These are phyloP conservation scores for Auanema freiburgensis DNA, from an alignment of 2,888 invertebrate species.

Conservation along the genomic window DNA sequence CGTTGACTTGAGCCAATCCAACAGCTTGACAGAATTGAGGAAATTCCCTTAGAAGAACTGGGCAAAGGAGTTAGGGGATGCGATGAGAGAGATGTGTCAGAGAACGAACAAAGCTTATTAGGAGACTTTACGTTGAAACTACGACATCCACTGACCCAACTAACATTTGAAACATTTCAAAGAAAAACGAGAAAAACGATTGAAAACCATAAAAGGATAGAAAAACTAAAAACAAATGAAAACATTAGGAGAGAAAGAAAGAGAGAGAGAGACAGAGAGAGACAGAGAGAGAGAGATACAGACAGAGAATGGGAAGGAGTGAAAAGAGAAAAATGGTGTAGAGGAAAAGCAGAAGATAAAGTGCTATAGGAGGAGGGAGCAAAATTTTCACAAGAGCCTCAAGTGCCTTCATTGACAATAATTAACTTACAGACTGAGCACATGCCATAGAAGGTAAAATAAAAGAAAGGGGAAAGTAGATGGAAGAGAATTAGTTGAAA, in stretches of 20 bases:
- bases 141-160: too few species aligned
- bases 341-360: slow-evolving; percentile 8
- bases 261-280: not conserved
- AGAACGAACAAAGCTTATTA: too few species aligned
- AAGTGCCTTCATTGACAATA: too few species aligned
- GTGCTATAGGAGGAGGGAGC: slow-evolving; percentile 7
- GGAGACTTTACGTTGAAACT: too few species aligned
- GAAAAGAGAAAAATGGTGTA: slow-evolving; percentile 1
- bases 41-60: too few species aligned
- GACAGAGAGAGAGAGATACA: slow-evolving; percentile 7
- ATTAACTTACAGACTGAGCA: too few species aligned
- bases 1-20: too few species aligned
- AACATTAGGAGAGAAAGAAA: not conserved
- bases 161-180: too few species aligned
- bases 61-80: too few species aligned
- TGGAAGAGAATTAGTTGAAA: slow-evolving; percentile 4
- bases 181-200: not conserved
- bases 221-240: not conserved
- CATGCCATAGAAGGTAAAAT: not conserved
- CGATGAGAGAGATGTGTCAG: too few species aligned
- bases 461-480: slow-evolving; percentile 8
- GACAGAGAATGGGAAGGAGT: not conserved
- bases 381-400: not conserved
- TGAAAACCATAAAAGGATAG: not conserved
- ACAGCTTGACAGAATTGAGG: too few species aligned